phyloP scores from a whole-genome alignment of 2,888 invertebrate species.

The Cartodere bifasciata region DNA sequence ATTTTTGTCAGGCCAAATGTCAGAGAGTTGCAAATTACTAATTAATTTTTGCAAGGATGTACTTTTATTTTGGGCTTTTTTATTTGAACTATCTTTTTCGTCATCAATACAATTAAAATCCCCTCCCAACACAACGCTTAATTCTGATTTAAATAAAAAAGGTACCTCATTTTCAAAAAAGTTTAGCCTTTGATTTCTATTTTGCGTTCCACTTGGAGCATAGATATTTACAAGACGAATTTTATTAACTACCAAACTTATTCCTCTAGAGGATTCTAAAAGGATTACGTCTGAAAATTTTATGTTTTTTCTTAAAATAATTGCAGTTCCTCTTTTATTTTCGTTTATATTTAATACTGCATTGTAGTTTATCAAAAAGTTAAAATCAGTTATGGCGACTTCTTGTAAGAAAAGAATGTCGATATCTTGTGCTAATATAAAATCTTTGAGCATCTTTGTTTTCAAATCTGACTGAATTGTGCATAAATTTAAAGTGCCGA shows the following conservation, averaged over 20 bases:
- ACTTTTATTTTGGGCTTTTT: background rate
- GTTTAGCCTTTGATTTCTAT: background rate
- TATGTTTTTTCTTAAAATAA: conserved; percentile 1
- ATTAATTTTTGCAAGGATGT: background rate
- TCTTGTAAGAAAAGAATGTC: conserved; percentile 1
- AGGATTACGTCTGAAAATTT: background rate
- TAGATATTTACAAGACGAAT: conserved; percentile 1
- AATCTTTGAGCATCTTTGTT: conserved; percentile 1
- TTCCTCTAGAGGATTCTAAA: background rate
- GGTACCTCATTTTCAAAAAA: conserved; percentile 1
- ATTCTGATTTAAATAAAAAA: background rate
- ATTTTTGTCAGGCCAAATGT: background rate
- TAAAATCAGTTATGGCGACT: conserved; percentile 1
- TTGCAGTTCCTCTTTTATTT: background rate
- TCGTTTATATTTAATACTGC: conserved; percentile 1
- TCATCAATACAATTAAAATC: background rate
- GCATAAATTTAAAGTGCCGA: conserved; percentile 1
- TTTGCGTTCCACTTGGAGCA: conserved; percentile 1
- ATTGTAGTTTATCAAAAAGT: conserved; percentile 1
- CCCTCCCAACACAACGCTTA: background rate
- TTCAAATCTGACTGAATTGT: background rate
- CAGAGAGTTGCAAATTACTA: background rate
- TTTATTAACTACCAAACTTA: conserved; percentile 1
- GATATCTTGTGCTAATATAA: background rate
- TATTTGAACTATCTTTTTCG: background rate